A percentile compares a stretch with the other conserved stretches of the same genome.
These are phyloP conservation scores for Bubo scandiacus DNA, from an alignment of 2,113 vertebrate species.

Conservation along the genomic window DNA sequence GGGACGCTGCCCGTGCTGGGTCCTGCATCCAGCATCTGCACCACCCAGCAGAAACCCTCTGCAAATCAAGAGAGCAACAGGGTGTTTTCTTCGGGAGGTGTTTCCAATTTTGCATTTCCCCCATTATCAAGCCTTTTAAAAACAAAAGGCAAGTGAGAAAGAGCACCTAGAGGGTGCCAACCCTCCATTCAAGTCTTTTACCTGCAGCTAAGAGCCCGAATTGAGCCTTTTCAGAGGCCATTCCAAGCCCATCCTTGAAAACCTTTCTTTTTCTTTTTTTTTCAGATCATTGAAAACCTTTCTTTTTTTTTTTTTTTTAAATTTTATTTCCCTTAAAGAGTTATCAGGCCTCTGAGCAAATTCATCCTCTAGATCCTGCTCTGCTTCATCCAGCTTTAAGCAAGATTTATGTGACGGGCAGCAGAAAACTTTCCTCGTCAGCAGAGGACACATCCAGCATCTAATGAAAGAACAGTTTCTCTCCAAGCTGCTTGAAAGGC, in stretches of 20 bases:
- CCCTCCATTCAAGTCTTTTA: neutral
- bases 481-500: neutral
- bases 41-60: rapidly evolving
- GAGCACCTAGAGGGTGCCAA: neutral
- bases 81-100: neutral
- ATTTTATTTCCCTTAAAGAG: neutral
- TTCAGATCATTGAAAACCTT: neutral
- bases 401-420: neutral
- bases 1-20: no score
- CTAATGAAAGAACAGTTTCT: neutral
- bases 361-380: neutral
- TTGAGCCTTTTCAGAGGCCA: neutral
- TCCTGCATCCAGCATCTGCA: neutral
- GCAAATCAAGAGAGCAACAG: neutral
- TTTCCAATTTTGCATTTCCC: neutral
- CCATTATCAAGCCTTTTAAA: neutral
- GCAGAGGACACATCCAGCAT: neutral
- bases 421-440: neutral
- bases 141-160: neutral
- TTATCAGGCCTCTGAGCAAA: neutral
- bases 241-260: neutral
- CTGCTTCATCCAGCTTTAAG: neutral
- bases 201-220: neutral
- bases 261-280: neutral
- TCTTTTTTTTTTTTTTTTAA: neutral